phyloP scores from a whole-genome alignment of 2,113 vertebrate species.

The Ictidomys tridecemlineatus region DNA sequence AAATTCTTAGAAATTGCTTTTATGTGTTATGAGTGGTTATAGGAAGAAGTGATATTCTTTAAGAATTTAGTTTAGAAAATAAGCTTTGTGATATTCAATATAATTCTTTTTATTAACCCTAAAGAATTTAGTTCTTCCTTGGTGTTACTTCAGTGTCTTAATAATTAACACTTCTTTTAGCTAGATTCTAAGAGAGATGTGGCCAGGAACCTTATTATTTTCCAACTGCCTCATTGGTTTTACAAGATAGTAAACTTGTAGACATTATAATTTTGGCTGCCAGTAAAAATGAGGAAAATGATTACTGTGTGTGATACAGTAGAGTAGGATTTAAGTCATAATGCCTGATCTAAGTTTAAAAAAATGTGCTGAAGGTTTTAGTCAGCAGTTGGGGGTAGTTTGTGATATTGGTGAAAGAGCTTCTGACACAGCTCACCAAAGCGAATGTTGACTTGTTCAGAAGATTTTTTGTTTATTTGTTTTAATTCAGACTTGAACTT shows the following conservation, averaged over 20 bases:
- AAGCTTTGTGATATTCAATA: too few relatives aligned
- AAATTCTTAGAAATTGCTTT: slow-evolving; percentile 18
- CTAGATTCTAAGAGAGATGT: not conserved
- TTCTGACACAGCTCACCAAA: not conserved
- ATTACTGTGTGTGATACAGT: not conserved
- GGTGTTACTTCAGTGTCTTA: not conserved
- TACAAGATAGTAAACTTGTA: not conserved
- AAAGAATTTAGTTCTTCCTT: not conserved
- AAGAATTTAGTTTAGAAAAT: too few relatives aligned
- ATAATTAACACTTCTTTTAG: slow-evolving; percentile 9
- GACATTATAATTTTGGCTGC: slow-evolving; percentile 7
- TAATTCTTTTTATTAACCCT: too few relatives aligned
- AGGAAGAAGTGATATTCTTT: not conserved
- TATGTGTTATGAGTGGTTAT: not conserved
- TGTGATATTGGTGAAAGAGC: not conserved
- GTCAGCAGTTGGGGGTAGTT: not conserved
- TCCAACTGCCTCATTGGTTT: not conserved
- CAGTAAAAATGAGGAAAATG: not conserved
- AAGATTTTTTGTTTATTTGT: not conserved
- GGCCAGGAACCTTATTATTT: slow-evolving; percentile 35
- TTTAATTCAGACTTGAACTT: not conserved
- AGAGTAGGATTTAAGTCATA: not conserved
- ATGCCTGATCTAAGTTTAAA: not conserved
- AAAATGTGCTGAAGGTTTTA: not conserved
- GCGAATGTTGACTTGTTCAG: not conserved